Conservation (phyloP, 2,888 invertebrate species). For the Andrena praecox region DNA sequence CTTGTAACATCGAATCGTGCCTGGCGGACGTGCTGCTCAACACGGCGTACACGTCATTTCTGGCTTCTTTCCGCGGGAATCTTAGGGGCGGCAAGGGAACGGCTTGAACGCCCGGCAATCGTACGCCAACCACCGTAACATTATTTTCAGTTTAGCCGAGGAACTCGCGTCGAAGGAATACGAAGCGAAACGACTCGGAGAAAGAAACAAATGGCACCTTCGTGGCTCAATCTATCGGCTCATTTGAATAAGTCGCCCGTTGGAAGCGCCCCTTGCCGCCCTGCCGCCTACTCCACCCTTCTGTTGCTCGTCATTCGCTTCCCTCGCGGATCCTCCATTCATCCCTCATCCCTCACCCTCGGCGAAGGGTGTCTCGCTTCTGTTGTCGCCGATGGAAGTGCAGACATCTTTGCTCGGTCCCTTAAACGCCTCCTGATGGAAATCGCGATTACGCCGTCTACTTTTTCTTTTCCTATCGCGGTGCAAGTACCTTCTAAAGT, state of each 20-base stretch:
- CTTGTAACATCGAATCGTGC: not conserved
- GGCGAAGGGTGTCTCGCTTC: slow-evolving; percentile 30
- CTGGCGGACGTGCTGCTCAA: not conserved
- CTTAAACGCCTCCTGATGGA: slow-evolving; percentile 65
- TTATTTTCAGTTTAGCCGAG: slow-evolving; percentile 57
- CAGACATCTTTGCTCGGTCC: slow-evolving; percentile 56
- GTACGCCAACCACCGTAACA: slow-evolving; percentile 44
- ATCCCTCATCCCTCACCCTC: slow-evolving; percentile 7
- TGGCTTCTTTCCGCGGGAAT: not conserved
- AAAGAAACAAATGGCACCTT: slow-evolving; percentile 80
- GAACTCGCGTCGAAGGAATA: slow-evolving; percentile 47
- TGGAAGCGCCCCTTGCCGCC: slow-evolving; percentile 45
- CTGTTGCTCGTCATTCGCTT: slow-evolving; percentile 49
- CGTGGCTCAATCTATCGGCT: slow-evolving; percentile 79
- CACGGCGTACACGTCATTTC: not conserved
- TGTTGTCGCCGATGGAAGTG: slow-evolving; percentile 26
- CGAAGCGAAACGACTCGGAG: slow-evolving; percentile 53
- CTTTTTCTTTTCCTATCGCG: slow-evolving; percentile 31
- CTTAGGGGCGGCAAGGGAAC: not conserved
- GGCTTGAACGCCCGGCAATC: slow-evolving; percentile 14
- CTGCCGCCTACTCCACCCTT: slow-evolving; percentile 38
- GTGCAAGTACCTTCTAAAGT: slow-evolving; percentile 50
- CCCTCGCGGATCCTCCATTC: slow-evolving; percentile 29
- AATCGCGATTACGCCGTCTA: slow-evolving; percentile 64
- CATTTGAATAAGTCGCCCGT: slow-evolving; percentile 80